Evolutionary conservation across 2,888 invertebrate species (phyloP).

Genomic region (Hypselothyrea guttata): DNA sequence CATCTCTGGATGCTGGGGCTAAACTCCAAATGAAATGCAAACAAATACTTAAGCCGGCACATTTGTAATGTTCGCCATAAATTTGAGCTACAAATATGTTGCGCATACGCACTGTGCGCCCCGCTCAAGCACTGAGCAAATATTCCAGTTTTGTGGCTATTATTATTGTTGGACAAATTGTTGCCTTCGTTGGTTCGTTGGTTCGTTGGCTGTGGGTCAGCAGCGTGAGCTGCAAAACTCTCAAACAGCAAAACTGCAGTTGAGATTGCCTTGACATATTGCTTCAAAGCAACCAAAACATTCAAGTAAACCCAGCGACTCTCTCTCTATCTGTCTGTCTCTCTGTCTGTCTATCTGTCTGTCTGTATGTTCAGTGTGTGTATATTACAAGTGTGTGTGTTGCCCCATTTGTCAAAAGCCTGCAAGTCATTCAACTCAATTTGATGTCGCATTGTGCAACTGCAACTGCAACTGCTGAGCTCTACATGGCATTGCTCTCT

Average conservation of each 20-base stretch:
- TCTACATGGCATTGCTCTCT: slow-evolving; percentile 29
- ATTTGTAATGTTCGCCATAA: slow-evolving; percentile 54
- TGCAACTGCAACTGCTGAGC: slow-evolving; percentile 44
- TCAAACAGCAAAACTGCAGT: slow-evolving; percentile 27
- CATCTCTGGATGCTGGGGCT: not conserved
- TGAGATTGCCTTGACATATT: slow-evolving; percentile 62
- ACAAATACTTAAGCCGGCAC: slow-evolving; percentile 50
- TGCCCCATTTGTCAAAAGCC: slow-evolving; percentile 54
- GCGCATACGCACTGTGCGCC: slow-evolving; percentile 54
- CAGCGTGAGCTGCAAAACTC: slow-evolving; percentile 21
- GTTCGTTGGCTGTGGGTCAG: slow-evolving; percentile 39
- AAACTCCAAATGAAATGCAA: slow-evolving; percentile 44
- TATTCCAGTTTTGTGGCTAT: slow-evolving; percentile 31
- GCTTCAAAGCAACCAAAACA: slow-evolving; percentile 46
- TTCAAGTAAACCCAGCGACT: slow-evolving; percentile 19
- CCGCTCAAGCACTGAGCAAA: slow-evolving; percentile 47
- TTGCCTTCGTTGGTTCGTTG: slow-evolving; percentile 34
- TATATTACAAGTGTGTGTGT: slow-evolving; percentile 2
- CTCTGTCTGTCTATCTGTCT: slow-evolving; percentile 3
- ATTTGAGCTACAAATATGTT: slow-evolving; percentile 52
- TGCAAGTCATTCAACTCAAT: slow-evolving; percentile 67
- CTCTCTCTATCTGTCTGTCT: slow-evolving; percentile 38
- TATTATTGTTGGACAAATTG: slow-evolving; percentile 6
- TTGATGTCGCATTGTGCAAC: slow-evolving; percentile 59
- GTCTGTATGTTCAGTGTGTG: not conserved